phyloP scores from a whole-genome alignment of 37 sponge, comb jelly and placozoan genomes.

The Aplysina aerophoba region DNA sequence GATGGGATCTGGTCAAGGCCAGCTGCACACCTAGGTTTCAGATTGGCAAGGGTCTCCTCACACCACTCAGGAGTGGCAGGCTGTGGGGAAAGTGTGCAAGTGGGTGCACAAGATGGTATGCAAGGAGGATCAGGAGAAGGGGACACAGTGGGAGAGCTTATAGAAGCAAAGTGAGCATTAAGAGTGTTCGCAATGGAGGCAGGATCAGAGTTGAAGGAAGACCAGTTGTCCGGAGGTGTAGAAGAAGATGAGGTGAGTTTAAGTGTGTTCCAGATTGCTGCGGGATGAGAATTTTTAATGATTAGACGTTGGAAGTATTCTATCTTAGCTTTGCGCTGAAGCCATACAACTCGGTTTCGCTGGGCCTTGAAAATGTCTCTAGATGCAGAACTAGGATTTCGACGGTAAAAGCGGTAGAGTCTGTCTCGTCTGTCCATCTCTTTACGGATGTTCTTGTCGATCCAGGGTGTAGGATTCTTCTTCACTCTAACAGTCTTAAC shows the following conservation, averaged over 20 bases:
- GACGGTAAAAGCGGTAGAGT: neutral
- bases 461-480: constrained; percentile 6
- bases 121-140: neutral
- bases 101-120: neutral
- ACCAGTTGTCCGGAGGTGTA: neutral
- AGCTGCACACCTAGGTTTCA: neutral
- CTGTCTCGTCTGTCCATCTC: constrained; percentile 5
- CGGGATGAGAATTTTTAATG: neutral
- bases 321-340: neutral
- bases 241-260: neutral
- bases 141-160: neutral
- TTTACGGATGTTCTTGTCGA: neutral
- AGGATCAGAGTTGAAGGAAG: neutral
- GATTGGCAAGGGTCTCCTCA: neutral
- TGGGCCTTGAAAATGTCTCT: neutral
- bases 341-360: neutral
- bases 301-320: neutral
- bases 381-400: neutral
- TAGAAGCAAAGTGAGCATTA: neutral
- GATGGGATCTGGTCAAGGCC: constrained; percentile 11
- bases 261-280: neutral
- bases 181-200: neutral
- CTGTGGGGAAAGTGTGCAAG: neutral
- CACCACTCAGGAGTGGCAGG: constrained; percentile 19
- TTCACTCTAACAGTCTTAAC: constrained; percentile 21